phyloP scores from a whole-genome alignment of 2,888 invertebrate species.

The Gymnoscelis rufifasciata region DNA sequence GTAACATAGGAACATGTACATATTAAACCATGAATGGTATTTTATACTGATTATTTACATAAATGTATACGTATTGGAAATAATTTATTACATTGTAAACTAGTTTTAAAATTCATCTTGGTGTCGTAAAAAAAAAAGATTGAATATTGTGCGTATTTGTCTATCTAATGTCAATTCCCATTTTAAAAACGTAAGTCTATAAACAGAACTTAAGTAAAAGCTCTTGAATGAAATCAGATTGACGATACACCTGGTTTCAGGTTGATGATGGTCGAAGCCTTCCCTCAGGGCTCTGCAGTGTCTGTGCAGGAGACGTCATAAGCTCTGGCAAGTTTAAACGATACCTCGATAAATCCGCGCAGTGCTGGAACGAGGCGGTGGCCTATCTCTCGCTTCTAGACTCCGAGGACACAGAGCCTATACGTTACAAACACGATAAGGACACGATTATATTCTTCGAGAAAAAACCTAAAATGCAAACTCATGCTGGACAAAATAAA shows the following conservation, averaged over 20 bases:
- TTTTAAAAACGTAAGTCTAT: too few relatives aligned
- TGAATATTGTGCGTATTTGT: too few relatives aligned
- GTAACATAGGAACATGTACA: too few relatives aligned
- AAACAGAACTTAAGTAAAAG: not conserved
- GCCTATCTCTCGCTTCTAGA: conserved; percentile 33
- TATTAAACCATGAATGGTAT: too few relatives aligned
- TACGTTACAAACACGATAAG: conserved; percentile 43
- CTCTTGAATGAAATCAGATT: conserved; percentile 46
- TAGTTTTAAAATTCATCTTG: too few relatives aligned
- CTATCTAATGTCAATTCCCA: too few relatives aligned
- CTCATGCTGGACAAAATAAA: too few relatives aligned
- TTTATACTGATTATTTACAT: too few relatives aligned
- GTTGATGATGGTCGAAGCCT: conserved; percentile 50
- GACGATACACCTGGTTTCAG: conserved; percentile 69
- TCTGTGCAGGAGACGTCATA: conserved; percentile 47
- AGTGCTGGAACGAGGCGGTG: conserved; percentile 46
- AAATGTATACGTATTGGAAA: too few relatives aligned
- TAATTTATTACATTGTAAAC: too few relatives aligned
- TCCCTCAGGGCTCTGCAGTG: conserved; percentile 52
- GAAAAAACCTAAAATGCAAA: too few relatives aligned
- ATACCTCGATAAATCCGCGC: conserved; percentile 44
- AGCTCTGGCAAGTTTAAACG: conserved; percentile 46
- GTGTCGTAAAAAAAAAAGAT: too few relatives aligned
- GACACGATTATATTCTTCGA: conserved; percentile 32
- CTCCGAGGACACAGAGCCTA: conserved; percentile 39